Base-by-base conservation (phyloP, 2,888 invertebrate species). In the Synanthedon tipuliformis region DNA sequence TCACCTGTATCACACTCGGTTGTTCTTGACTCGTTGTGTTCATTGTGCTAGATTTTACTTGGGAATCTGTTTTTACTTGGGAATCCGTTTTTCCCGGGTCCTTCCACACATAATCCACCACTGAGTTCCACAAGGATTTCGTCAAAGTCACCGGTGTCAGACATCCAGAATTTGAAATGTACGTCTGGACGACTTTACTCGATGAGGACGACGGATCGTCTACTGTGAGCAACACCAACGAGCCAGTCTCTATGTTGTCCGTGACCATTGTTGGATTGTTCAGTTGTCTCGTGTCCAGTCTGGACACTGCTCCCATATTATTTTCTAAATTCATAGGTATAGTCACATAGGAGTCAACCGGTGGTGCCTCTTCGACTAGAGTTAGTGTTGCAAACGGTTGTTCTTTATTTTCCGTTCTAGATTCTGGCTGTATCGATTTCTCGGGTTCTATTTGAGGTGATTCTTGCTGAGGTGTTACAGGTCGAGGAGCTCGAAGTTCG, bases 181-280 rank as follows among this genome's bases (percentile, higher is more conserved):
- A 87, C 0, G 86, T 86, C 53, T 87, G 87, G 1, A 86, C 60
- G 77, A 85, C 83, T 55, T 85, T 84, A 59, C 83, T 83, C 0
- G 81, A 66, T 0, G 87, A 82, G 0, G 79, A 77, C 27, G 71
- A 69, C 0, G 87, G 86, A 57, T 86, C 85, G 50, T 81, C 75
- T 0, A 85, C 84, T 0, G 85, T 78, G 1, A 87, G 57, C 0
- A 86, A 83, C 0, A 87, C 86, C 45, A 87, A 58, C 0, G 87
- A 87, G 0, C 86, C 87, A 0, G 66, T 69, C 54, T 85, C 81
- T 1, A 86, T 81, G 54, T 86, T 83, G 0, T 71, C 51, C 3
- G 83, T 79, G 3, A 81, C 65, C 13, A 1, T 12, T 45, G 45
- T 45, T 2, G 45, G 45, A 34, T 4, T 64, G 60, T 0, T 71